Percentiles rank a stretch among this genome's conserved stretches.
Evolutionary conservation across 2,797 vertebrate genomes (phyloP).

Genomic region (Chelonia mydas): DNA sequence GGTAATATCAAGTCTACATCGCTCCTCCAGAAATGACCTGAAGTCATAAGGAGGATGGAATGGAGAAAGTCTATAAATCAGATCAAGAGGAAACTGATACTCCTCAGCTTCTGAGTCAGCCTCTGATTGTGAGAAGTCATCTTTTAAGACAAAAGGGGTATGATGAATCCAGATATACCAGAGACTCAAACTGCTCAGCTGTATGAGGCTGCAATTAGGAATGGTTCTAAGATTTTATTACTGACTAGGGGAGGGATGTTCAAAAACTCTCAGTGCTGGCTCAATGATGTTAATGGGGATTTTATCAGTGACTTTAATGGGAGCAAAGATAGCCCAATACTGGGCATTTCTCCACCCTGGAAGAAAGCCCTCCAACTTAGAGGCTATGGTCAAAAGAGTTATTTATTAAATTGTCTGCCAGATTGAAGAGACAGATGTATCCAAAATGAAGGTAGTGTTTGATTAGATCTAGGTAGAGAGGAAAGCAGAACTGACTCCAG

Average conservation of each 20-base stretch:
- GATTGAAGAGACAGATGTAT: neutral
- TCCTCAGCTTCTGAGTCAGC: neutral
- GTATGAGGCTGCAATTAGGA: neutral
- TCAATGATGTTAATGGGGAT: neutral
- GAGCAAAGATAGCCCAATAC: neutral
- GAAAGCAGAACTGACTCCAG: constrained; percentile 9
- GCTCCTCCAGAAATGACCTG: neutral
- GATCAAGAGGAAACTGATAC: neutral
- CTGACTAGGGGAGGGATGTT: neutral
- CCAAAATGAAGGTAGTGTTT: neutral
- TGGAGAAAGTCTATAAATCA: neutral
- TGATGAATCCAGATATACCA: neutral
- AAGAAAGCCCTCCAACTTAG: neutral
- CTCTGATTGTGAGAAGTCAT: neutral
- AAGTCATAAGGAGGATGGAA: neutral
- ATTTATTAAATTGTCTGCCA: neutral
- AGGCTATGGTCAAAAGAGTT: neutral
- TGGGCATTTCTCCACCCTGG: neutral
- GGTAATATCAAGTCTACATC: neutral
- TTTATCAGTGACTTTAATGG: neutral
- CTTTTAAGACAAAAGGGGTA: neutral
- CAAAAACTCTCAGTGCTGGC: neutral
- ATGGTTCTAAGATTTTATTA: neutral
- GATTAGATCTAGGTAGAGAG: neutral
- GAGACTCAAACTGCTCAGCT: neutral